A percentile compares a stretch with the other conserved stretches of the same genome.
Conservation (phyloP, 1,140 invertebrate species). For the Drosophila seguyi region DNA sequence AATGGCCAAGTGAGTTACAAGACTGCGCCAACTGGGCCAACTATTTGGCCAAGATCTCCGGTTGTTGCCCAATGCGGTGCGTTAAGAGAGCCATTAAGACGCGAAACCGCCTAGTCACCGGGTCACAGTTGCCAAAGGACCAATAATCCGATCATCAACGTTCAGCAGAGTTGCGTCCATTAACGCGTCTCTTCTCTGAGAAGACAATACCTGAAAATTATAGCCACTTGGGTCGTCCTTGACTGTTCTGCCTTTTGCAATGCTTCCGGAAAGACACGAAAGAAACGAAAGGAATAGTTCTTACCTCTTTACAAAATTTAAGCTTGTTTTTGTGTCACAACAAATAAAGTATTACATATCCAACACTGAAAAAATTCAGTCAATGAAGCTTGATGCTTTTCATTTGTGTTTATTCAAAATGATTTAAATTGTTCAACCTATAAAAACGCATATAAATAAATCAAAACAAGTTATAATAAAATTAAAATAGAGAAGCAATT, state of each 20-base stretch:
- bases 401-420: too few species aligned
- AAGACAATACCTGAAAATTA: conserved; percentile 13
- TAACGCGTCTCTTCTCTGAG: neutral
- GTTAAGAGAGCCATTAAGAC: conserved; percentile 25
- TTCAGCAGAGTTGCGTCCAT: conserved; percentile 5
- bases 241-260: neutral
- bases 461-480: too few species aligned
- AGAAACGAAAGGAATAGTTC: conserved; percentile 1
- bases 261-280: neutral
- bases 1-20: conserved; percentile 18
- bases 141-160: conserved; percentile 15
- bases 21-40: conserved; percentile 40
- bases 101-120: conserved; percentile 41
- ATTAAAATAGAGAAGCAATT: neutral
- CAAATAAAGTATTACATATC: neutral
- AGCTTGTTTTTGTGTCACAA: conserved; percentile 1
- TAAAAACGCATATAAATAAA: too few species aligned
- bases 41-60: conserved; percentile 28
- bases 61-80: conserved; percentile 9
- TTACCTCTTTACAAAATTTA: neutral
- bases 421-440: neutral
- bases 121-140: conserved; percentile 35
- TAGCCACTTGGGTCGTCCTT: conserved; percentile 11
- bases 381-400: too few species aligned
- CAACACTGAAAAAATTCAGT: neutral